Percentiles rank a stretch among this genome's conserved stretches.
Conservation (phyloP, 2,797 vertebrate species). For the Spondyliosoma cantharus region DNA sequence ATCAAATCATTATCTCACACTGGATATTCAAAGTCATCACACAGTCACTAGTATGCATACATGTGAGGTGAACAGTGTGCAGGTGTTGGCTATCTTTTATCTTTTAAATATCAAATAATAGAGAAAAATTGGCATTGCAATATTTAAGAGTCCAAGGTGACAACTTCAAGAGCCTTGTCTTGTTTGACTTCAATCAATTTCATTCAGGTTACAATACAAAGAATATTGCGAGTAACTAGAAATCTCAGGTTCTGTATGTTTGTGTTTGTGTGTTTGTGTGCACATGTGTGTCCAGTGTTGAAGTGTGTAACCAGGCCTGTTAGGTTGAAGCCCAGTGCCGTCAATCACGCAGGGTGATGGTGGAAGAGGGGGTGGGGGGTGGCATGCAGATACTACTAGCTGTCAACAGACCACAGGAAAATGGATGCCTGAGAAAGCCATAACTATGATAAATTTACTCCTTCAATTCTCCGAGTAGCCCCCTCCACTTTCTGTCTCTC, state of each 20-base stretch:
- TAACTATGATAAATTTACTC: constrained; percentile 99
- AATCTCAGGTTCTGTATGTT: constrained; percentile 26
- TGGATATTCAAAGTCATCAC: background rate
- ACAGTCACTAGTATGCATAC: background rate
- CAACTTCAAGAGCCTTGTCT: too few relatives aligned
- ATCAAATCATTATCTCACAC: background rate
- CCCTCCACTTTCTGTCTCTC: constrained; percentile 63
- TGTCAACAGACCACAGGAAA: constrained; percentile 94
- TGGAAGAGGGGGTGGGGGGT: constrained; percentile 27
- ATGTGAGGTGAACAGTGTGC: too few relatives aligned
- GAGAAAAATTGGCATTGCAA: too few relatives aligned
- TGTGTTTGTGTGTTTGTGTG: constrained; percentile 18
- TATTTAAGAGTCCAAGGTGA: too few relatives aligned
- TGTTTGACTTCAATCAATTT: too few relatives aligned
- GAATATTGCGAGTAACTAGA: constrained; percentile 26
- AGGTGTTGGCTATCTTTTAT: too few relatives aligned
- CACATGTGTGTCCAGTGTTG: constrained; percentile 60
- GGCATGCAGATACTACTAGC: constrained; percentile 92
- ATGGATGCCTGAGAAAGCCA: constrained; percentile 96
- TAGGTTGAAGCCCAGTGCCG: constrained; percentile 87
- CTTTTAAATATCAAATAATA: too few relatives aligned
- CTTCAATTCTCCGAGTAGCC: constrained; percentile 81
- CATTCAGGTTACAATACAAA: background rate
- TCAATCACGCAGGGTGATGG: constrained; percentile 87
- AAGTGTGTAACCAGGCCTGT: constrained; percentile 80